A percentile compares a stretch with the other conserved stretches of the same genome.
These are phyloP conservation scores for Sitta carolinensis DNA, from an alignment of 2,797 vertebrate species.

Conservation along the genomic window DNA sequence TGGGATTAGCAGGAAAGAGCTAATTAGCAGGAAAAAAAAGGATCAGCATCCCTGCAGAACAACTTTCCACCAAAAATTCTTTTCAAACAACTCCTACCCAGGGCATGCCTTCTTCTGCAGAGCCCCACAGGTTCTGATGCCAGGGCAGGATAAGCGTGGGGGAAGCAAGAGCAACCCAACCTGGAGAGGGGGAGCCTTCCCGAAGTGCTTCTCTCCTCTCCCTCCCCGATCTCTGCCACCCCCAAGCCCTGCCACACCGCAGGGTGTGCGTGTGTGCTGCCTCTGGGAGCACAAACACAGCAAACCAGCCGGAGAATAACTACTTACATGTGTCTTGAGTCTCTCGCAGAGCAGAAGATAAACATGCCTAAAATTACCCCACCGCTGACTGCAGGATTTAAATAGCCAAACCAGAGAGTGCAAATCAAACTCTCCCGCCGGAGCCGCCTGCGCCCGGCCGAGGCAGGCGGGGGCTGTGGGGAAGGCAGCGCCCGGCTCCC, in stretches of 20 bases:
- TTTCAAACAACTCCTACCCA: background rate
- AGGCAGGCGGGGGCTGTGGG: background rate
- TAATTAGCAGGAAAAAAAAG: background rate
- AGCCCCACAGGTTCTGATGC: background rate
- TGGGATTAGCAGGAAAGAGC: background rate
- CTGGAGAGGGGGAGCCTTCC: background rate
- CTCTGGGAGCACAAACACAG: slow-evolving; percentile 2
- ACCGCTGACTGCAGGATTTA: background rate
- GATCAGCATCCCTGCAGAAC: background rate
- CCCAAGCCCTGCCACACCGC: background rate
- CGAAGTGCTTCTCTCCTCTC: background rate
- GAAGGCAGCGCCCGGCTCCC: background rate
- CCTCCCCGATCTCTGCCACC: fast-evolving
- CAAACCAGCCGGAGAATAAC: background rate
- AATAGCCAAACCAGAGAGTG: slow-evolving; percentile 1
- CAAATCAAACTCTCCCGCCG: slow-evolving; percentile 2
- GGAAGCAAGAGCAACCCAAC: background rate
- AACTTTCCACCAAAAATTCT: background rate
- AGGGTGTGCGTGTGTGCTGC: background rate
- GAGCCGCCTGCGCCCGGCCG: background rate
- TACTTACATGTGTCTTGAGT: slow-evolving; percentile 34
- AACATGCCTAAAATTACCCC: slow-evolving; percentile 55
- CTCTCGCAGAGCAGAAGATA: slow-evolving; percentile 50
- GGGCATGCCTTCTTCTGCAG: background rate
- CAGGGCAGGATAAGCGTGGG: background rate